Percentiles rank a stretch among this genome's conserved stretches.
phyloP scores from a whole-genome alignment of 2,888 invertebrate species.

The Tinea trinotella region DNA sequence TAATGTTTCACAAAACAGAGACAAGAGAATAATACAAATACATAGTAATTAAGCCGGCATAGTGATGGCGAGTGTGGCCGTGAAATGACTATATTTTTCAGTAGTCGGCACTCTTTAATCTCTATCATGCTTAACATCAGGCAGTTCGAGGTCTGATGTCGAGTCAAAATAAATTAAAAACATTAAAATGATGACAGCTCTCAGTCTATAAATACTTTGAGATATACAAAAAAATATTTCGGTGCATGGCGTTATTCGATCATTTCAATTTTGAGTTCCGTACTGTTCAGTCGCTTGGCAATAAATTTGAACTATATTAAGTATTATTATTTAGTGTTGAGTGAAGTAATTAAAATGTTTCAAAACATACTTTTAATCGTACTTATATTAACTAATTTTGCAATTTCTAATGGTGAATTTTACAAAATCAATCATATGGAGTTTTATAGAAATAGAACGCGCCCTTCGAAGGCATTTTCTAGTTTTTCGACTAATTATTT shows the following conservation, averaged over 20 bases:
- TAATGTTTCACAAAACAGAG: too few species aligned
- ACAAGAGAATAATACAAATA: too few species aligned
- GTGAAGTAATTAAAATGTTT: constrained; percentile 1
- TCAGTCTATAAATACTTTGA: background rate
- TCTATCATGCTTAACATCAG: too few species aligned
- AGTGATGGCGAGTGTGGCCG: too few species aligned
- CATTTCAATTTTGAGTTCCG: constrained; percentile 48
- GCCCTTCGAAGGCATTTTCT: constrained; percentile 51
- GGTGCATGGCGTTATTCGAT: constrained; percentile 36
- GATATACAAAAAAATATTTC: constrained; percentile 46
- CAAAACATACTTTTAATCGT: background rate
- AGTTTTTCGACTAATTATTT: constrained; percentile 61
- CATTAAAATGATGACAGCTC: constrained; percentile 5
- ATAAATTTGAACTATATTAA: background rate
- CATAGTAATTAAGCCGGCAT: too few species aligned
- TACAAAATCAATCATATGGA: constrained; percentile 52
- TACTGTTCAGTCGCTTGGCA: constrained; percentile 36
- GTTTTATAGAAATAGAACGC: constrained; percentile 50
- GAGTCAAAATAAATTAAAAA: too few species aligned
- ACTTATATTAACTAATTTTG: background rate
- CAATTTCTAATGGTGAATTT: constrained; percentile 20
- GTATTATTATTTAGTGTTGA: background rate
- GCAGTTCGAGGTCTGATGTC: too few species aligned
- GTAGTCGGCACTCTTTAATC: too few species aligned
- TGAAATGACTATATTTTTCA: too few species aligned